Conservation (phyloP, 2,797 vertebrate genomes). For the Notoglanidium macrostoma region DNA sequence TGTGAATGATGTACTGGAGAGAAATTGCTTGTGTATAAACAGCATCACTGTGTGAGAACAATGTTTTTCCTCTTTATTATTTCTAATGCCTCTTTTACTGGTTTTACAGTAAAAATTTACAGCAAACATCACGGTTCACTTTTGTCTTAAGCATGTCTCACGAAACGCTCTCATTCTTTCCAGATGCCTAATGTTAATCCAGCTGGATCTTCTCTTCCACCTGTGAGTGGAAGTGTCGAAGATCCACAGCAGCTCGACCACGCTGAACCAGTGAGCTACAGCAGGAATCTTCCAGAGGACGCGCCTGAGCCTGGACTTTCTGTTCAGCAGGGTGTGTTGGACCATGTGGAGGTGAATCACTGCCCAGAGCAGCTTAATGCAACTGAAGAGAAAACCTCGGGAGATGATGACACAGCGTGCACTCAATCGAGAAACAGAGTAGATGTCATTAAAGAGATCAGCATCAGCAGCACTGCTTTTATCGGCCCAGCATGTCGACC, state of each 20-base stretch:
- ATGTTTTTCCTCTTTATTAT: no score
- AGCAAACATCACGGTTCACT: not conserved
- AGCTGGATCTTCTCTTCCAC: constrained; percentile 45
- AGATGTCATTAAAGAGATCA: constrained; percentile 65
- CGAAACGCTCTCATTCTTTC: constrained; percentile 12
- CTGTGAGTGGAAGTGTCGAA: constrained; percentile 47
- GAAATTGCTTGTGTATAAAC: not conserved
- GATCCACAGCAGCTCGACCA: not conserved
- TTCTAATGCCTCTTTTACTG: no score
- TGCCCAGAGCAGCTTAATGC: not conserved
- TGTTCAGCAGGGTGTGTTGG: not conserved
- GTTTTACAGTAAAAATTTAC: not conserved
- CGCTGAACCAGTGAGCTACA: not conserved
- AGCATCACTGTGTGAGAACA: not conserved
- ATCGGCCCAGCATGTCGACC: constrained; percentile 73
- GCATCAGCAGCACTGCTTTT: constrained; percentile 71
- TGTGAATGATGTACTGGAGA: not conserved
- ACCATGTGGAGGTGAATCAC: not conserved
- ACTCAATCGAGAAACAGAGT: constrained; percentile 44
- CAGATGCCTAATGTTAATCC: constrained; percentile 57
- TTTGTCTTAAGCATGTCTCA: not conserved
- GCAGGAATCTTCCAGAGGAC: not conserved
- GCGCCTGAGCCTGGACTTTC: not conserved
- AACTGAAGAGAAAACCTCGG: not conserved
- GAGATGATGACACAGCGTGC: not conserved